Percentiles rank a stretch among this genome's conserved stretches.
Evolutionary conservation across 2,888 invertebrate species (phyloP).

Genomic region (Temnothorax rugatulus): DNA sequence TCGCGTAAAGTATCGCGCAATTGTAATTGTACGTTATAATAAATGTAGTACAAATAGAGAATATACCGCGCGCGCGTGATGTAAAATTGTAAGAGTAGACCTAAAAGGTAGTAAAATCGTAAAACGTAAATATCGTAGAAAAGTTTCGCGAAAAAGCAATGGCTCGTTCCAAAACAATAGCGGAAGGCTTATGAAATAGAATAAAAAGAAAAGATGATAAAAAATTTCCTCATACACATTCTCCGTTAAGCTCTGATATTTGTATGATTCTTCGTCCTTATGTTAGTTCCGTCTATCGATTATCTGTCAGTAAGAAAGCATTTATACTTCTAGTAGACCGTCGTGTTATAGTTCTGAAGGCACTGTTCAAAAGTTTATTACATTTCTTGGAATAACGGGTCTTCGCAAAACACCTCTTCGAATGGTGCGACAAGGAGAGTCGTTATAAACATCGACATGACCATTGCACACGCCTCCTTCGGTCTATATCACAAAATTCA

Average conservation of each 20-base stretch:
- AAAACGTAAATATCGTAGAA: slow-evolving; percentile 45
- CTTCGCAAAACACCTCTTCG: slow-evolving; percentile 67
- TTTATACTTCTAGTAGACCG: slow-evolving; percentile 80
- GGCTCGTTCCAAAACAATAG: background rate
- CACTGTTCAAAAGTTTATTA: slow-evolving; percentile 81
- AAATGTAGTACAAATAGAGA: slow-evolving; percentile 60
- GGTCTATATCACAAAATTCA: slow-evolving; percentile 81
- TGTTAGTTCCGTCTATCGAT: slow-evolving; percentile 73
- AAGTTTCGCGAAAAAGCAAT: slow-evolving; percentile 34
- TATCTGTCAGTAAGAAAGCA: slow-evolving; percentile 77
- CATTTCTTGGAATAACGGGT: slow-evolving; percentile 70
- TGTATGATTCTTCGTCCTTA: slow-evolving; percentile 67
- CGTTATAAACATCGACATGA: slow-evolving; percentile 78
- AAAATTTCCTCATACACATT: slow-evolving; percentile 61
- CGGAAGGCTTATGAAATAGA: slow-evolving; percentile 55
- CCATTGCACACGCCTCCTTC: slow-evolving; percentile 75
- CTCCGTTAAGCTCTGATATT: slow-evolving; percentile 74
- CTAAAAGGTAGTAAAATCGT: slow-evolving; percentile 45
- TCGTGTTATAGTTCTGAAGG: slow-evolving; percentile 83
- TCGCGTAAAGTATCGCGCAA: slow-evolving; percentile 60
- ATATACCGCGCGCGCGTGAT: slow-evolving; percentile 54
- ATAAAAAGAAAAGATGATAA: slow-evolving; percentile 57
- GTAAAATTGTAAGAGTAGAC: slow-evolving; percentile 68
- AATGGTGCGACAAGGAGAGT: slow-evolving; percentile 74
- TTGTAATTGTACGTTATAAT: slow-evolving; percentile 65